Conservation (phyloP, 2,888 invertebrate genomes). For the Mesodorylaimus sp. region DNA sequence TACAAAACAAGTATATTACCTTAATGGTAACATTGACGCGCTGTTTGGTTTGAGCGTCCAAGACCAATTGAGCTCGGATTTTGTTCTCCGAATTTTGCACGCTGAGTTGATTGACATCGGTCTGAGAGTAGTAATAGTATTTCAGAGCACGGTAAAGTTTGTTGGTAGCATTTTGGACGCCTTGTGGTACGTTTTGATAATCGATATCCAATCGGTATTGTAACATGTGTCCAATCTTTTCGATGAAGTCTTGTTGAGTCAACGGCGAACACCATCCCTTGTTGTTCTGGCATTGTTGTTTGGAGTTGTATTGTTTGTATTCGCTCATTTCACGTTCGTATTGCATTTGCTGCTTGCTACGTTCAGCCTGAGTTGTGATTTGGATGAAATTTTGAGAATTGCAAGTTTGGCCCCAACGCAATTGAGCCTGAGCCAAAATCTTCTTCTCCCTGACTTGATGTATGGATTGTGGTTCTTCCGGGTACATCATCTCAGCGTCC, state of each 20-base stretch:
- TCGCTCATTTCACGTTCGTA: no score
- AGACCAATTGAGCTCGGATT: conserved; percentile 10
- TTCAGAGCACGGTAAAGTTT: conserved; percentile 8
- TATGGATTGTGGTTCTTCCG: conserved; percentile 1
- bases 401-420: conserved; percentile 4
- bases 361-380: not conserved
- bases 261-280: no score
- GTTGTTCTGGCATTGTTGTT: no score
- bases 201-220: not conserved
- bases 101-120: conserved; percentile 6
- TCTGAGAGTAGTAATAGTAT: conserved; percentile 3
- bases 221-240: not conserved
- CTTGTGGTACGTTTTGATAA: not conserved
- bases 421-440: not conserved
- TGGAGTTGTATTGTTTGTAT: no score
- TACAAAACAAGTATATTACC: no score
- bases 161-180: conserved; percentile 2
- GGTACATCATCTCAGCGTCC: conserved; percentile 4
- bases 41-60: conserved; percentile 20
- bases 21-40: conserved; percentile 19
- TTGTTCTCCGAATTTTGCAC: conserved; percentile 5
- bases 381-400: conserved; percentile 5
- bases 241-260: not conserved
- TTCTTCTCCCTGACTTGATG: conserved; percentile 3
- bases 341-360: no score